Conservation (phyloP, 2,888 invertebrate species). For the Ypsolopha sequella region DNA sequence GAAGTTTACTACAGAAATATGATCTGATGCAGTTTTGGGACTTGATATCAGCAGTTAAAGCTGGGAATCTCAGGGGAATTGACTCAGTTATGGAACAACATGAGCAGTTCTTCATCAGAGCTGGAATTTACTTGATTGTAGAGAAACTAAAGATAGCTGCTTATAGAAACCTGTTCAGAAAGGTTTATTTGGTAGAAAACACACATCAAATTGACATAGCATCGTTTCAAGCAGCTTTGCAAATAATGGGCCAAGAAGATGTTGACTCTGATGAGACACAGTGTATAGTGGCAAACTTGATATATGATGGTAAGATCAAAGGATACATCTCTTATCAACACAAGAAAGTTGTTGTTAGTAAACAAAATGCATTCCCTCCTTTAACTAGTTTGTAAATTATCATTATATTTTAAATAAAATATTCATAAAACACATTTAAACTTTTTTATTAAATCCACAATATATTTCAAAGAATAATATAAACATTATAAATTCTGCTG, state of each 20-base stretch:
- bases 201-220: conserved; percentile 91
- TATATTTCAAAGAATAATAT: conserved; percentile 69
- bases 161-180: conserved; percentile 95
- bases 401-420: background rate
- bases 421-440: conserved; percentile 29
- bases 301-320: conserved; percentile 96
- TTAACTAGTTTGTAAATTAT: conserved; percentile 71
- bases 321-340: conserved; percentile 98
- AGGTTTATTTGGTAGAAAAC: conserved; percentile 82
- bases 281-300: conserved; percentile 96
- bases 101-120: conserved; percentile 93
- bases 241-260: conserved; percentile 84
- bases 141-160: conserved; percentile 96
- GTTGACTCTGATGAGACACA: conserved; percentile 95
- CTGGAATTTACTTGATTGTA: conserved; percentile 97
- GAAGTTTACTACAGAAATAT: conserved; percentile 85
- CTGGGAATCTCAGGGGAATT: conserved; percentile 88
- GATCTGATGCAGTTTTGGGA: conserved; percentile 93
- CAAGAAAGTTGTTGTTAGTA: conserved; percentile 96
- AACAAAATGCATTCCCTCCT: conserved; percentile 95
- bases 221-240: conserved; percentile 85
- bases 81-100: conserved; percentile 88
- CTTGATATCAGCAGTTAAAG: conserved; percentile 87
- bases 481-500: conserved; percentile 62
- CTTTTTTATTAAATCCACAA: conserved; percentile 68